Percentiles rank a stretch among this genome's conserved stretches.
These are phyloP conservation scores for Tinamus major DNA, from an alignment of 2,797 vertebrate species.

Conservation along the genomic window DNA sequence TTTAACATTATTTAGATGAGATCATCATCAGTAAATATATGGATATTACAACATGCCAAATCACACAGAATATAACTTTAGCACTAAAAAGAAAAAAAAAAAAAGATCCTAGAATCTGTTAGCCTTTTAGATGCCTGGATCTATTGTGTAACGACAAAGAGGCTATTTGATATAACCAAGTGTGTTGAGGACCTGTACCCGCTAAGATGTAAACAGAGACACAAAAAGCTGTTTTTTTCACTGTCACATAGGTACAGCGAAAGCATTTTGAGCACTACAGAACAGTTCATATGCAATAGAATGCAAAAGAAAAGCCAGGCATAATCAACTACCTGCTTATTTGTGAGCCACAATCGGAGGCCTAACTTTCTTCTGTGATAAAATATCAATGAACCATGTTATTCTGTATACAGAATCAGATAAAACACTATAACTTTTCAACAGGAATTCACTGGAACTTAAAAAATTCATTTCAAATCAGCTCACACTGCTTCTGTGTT, in stretches of 20 bases:
- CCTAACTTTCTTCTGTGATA: slow-evolving; percentile 34
- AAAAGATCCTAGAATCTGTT: background rate
- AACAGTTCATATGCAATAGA: background rate
- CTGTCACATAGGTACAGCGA: background rate
- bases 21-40: background rate
- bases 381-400: slow-evolving; percentile 59
- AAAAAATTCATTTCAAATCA: slow-evolving; percentile 44
- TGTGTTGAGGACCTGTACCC: background rate
- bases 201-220: background rate
- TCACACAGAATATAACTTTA: background rate
- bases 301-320: background rate
- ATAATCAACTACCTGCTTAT: background rate
- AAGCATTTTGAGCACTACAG: background rate
- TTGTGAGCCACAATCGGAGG: slow-evolving; percentile 48
- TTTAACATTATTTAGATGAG: slow-evolving; percentile 25
- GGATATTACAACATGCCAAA: background rate
- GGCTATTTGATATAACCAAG: background rate
- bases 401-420: slow-evolving; percentile 39
- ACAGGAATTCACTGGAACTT: slow-evolving; percentile 12
- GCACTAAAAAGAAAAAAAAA: background rate
- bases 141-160: background rate
- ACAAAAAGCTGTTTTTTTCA: background rate
- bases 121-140: background rate
- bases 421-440: slow-evolving; percentile 43
- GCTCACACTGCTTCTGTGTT: slow-evolving; percentile 60